phyloP scores from a whole-genome alignment of 2,888 invertebrate genomes.

The Aporophyla lueneburgensis region DNA sequence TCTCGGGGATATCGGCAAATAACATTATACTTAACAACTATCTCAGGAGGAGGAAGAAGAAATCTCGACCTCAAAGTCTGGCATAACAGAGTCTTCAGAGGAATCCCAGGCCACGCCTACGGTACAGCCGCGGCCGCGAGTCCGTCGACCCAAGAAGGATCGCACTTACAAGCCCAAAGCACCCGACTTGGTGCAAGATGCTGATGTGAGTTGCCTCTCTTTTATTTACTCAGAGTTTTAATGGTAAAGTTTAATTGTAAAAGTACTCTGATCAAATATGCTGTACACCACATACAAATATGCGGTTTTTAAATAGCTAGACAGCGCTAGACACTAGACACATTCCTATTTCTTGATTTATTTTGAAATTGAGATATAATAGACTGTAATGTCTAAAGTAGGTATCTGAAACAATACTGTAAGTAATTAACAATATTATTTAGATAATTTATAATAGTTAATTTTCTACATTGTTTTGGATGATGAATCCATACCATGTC shows the following conservation, averaged over 20 bases:
- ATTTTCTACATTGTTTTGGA: background rate
- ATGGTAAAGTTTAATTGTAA: background rate
- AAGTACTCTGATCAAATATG: background rate
- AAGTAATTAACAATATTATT: background rate
- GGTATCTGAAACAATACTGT: background rate
- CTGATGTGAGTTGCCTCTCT: slow-evolving; percentile 82
- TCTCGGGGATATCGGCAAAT: background rate
- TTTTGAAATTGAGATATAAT: background rate
- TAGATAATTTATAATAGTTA: background rate
- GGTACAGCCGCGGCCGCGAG: slow-evolving; percentile 69
- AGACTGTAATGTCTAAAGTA: background rate
- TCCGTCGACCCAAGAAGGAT: slow-evolving; percentile 82
- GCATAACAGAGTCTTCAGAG: slow-evolving; percentile 75
- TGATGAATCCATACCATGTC: background rate
- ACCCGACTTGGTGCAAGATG: slow-evolving; percentile 85
- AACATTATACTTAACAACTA: background rate
- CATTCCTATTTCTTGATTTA: background rate
- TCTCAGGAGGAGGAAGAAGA: slow-evolving; percentile 85
- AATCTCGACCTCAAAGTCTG: slow-evolving; percentile 82
- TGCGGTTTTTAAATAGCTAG: background rate
- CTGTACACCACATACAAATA: background rate
- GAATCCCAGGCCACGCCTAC: slow-evolving; percentile 70
- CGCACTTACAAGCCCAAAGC: slow-evolving; percentile 84
- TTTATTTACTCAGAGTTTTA: background rate
- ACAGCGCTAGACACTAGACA: background rate